phyloP scores from a whole-genome alignment of 2,888 invertebrate species.

The Amiota minor region DNA sequence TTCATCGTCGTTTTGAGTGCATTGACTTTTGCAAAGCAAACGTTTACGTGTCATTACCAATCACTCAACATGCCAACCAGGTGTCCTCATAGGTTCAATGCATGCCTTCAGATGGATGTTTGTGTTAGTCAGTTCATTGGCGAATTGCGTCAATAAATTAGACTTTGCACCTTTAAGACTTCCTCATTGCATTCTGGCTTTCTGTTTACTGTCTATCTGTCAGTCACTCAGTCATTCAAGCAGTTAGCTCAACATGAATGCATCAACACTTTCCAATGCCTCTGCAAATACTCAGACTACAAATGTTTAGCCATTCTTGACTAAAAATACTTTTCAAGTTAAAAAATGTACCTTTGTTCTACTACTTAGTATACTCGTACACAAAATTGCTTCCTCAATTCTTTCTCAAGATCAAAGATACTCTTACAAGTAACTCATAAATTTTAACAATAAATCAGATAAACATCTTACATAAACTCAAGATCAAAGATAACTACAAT shows the following conservation, averaged over 20 bases:
- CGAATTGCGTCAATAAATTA: background rate
- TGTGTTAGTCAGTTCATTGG: background rate
- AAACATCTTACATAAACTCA: too few relatives aligned
- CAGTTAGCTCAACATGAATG: background rate
- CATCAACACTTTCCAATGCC: constrained; percentile 11
- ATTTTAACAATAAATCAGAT: too few relatives aligned
- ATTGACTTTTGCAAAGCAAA: background rate
- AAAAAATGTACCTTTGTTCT: too few relatives aligned
- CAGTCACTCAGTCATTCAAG: background rate
- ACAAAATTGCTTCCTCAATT: too few relatives aligned
- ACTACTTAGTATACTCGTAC: too few relatives aligned
- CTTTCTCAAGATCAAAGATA: too few relatives aligned
- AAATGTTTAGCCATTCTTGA: background rate
- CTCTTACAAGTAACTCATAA: too few relatives aligned
- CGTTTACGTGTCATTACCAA: constrained; percentile 6
- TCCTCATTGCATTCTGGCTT: constrained; percentile 14
- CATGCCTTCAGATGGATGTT: background rate
- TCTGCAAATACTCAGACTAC: background rate
- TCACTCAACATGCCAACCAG: background rate
- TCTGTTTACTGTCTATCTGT: background rate
- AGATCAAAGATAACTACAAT: too few relatives aligned
- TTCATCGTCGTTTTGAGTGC: constrained; percentile 1
- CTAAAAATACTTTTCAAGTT: background rate
- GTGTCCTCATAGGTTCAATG: background rate
- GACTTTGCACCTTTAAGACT: constrained; percentile 21